Base-by-base conservation (phyloP, 2,113 vertebrate species). In the Leucopternis melanops region DNA sequence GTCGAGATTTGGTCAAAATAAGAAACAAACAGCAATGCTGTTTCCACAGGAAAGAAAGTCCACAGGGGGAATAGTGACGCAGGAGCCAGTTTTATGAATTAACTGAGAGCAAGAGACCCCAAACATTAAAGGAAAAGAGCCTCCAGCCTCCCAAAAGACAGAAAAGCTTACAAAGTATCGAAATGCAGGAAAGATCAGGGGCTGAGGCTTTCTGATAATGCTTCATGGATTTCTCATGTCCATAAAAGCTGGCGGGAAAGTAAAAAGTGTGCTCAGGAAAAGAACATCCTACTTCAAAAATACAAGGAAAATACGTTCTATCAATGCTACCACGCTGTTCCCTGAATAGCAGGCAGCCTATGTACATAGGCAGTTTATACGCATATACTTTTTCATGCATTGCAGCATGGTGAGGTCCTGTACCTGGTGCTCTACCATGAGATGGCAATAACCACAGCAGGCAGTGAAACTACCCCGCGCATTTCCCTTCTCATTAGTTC, bases 351-450 rank as follows among this genome's bases (percentile, higher is more conserved):
- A 59, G 75, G 40, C 67, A 86, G 80, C 54, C 52, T 6, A 6
- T 5, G 14, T 16, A 31, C 52, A 32, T 1, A 52, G 69, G 38
- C 31, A 72, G 44, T 5, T 47, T 29, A 1, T 0, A 7, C 2
- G 1, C 15, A 27, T 1, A 11, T 1, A 29, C 4, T 10, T 34
- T 25, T 81, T n/a, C 20, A 17, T 9, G 31, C 19, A 10, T 1
- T 27, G 42, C 0, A 16, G 27, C 45, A 44, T 0, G 0, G 70
- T 15, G 52, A 70, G 31, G 38, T 59, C 23, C 50, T 26, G 12
- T 5, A 17, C 10, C 55, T 44, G 50, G 38, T 78, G 72, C 77
- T 91, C 59, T 47, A 22, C 25, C 40, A 54, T 0, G 9, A 55
- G 34, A 36, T 6, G n/a, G 40, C 47, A 92, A 92, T 9, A 71